Conservation (phyloP, 2,113 vertebrate species). For the Dermatemys mawii region DNA sequence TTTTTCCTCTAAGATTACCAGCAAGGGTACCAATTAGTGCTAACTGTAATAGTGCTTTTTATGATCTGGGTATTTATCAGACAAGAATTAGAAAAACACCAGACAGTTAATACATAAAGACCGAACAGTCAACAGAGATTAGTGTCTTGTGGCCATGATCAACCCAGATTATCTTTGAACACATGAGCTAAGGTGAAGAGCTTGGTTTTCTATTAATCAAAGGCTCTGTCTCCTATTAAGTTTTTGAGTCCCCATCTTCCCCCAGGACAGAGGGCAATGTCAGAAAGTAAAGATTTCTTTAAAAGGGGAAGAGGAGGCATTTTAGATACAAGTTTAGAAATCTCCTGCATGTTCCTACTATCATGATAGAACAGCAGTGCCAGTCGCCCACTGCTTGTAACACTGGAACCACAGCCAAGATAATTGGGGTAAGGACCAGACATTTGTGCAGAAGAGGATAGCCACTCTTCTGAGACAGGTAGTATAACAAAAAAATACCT, state of each 20-base stretch:
- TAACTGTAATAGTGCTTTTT: not conserved
- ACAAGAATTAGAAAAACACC: not conserved
- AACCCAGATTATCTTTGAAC: not conserved
- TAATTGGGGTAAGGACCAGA: not conserved
- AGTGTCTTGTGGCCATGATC: not conserved
- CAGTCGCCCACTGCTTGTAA: not conserved
- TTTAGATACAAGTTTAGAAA: not conserved
- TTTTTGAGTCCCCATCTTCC: not conserved
- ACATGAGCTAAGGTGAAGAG: not conserved
- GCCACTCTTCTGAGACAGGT: accelerated
- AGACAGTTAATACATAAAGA: not conserved
- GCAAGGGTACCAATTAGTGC: not conserved
- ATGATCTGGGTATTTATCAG: not conserved
- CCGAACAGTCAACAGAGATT: not conserved
- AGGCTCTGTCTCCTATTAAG: not conserved
- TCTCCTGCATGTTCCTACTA: not conserved
- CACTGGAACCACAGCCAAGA: not conserved
- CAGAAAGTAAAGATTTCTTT: not conserved
- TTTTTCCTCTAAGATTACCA: not conserved
- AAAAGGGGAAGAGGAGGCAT: not conserved
- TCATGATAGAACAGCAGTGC: not conserved
- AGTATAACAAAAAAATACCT: not conserved
- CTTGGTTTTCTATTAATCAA: not conserved
- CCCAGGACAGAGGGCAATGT: not conserved
- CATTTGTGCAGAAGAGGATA: not conserved